Base-by-base conservation (phyloP, 2,797 vertebrate species). In the Gallinago nigripennis region DNA sequence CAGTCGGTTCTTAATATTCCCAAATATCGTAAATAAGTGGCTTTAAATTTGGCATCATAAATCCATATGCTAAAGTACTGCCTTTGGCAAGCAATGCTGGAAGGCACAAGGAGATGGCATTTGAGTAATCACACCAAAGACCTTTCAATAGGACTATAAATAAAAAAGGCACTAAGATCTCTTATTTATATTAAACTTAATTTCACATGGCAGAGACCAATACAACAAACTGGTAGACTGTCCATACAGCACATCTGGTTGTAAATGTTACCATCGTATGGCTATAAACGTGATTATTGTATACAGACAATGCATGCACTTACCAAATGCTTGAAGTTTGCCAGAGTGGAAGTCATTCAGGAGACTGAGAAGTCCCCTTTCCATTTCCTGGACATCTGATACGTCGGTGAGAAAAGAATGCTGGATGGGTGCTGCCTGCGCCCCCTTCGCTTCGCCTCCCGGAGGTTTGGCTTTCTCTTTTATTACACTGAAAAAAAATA, bases 371-470 rank as follows among this genome's bases (percentile, higher is more conserved):
- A 99, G 98, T 27, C 99, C 99, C 24, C 99, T 99, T 96, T 99
- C 99, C 99, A 99, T 99, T 96, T 99, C 99, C 92, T 99, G 99
- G 2, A 99, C 99, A 21, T 99, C 99, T 1, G 99, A 99, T 11
- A 99, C 99, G 21, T 99, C 99, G 0, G 99, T 99, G 84, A 99
- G 98, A 83, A 99, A 99, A 31, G 99, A 99, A 97, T 99, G 99
- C 95, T 99, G 99, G 95, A 98, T 98, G 0, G 99, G 98, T 11
- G 98, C 98, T 10, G 98, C 77, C 92, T 99, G 98, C 20, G 98
- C 95, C 28, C 97, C 98, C 94, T 98, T 99, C 39, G 97, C 95
- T 87, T 98, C 97, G 4, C 96, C 95, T 84, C 97, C 98, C 50
- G 98, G 98, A 76, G 97, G 95, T 95, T 97, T 99, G 71, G 98